Evolutionary conservation across 2,797 vertebrate species (phyloP).

Genomic region (Gambusia yucatana): DNA sequence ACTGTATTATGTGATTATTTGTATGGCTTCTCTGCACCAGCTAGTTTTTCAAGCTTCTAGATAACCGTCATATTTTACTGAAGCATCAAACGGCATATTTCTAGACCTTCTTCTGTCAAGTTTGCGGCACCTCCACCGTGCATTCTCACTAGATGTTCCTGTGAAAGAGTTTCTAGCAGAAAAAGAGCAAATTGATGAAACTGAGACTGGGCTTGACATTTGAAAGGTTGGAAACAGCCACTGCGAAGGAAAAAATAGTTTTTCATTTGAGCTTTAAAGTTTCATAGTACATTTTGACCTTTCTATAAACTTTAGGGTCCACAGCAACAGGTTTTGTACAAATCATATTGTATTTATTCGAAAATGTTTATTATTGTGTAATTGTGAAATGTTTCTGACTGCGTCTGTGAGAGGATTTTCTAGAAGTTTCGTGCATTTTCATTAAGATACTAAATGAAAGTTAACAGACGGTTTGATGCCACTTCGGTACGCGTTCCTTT

Average conservation of each 20-base stretch:
- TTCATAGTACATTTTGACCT: slow-evolving; percentile 22
- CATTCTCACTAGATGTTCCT: slow-evolving; percentile 28
- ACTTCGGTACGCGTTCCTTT: slow-evolving; percentile 64
- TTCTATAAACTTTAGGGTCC: slow-evolving; percentile 31
- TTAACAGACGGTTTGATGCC: slow-evolving; percentile 25
- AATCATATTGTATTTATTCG: slow-evolving; percentile 72
- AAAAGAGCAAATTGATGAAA: slow-evolving; percentile 33
- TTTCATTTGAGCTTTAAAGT: slow-evolving; percentile 9
- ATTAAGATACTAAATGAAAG: slow-evolving; percentile 39
- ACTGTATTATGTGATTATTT: slow-evolving; percentile 41
- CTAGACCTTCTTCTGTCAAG: slow-evolving; percentile 30
- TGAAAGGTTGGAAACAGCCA: slow-evolving; percentile 3
- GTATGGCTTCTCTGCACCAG: slow-evolving; percentile 29
- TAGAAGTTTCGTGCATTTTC: slow-evolving; percentile 57
- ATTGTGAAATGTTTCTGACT: slow-evolving; percentile 51
- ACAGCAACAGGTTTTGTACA: slow-evolving; percentile 19
- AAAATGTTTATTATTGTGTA: slow-evolving; percentile 53
- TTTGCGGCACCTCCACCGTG: slow-evolving; percentile 29
- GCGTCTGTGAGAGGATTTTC: slow-evolving; percentile 56
- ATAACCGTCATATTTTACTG: slow-evolving; percentile 52
- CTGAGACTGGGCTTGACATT: slow-evolving; percentile 4
- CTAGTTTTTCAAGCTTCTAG: slow-evolving; percentile 36
- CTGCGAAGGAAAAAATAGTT: slow-evolving; percentile 12
- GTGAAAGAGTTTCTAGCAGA: slow-evolving; percentile 17
- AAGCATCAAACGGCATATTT: slow-evolving; percentile 38